Base-by-base conservation (phyloP, 2,113 vertebrate genomes). In the Chaenogobius annularis region DNA sequence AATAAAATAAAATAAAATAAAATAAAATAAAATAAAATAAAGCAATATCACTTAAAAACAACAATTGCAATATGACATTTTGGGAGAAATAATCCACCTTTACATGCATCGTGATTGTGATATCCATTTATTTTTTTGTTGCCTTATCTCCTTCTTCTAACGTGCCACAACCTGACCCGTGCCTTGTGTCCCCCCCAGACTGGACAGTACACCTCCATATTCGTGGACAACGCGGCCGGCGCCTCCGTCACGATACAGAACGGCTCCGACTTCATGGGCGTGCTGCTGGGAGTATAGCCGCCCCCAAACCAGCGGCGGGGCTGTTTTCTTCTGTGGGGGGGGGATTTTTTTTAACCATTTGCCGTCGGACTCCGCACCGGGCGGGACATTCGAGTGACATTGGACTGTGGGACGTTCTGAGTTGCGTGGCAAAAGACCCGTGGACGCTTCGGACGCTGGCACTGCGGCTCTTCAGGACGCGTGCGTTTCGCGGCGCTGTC, bases 161-260 rank as follows among this genome's bases (percentile, higher is more conserved):
- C 14, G 4, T 52, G 3, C 5, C 10, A 46, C 44, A 11, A 23
- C 13, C 35, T n/a, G 31, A 59, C 67, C 20, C 58, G 0, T 43
- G 5, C 19, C 11, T 13, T 66, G 0, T 52, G 0, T 68, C 14
- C 68, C 44, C n/a, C 50, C 66, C 86, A 98, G 97, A 94, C 90
- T 3, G 96, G 96, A 0, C 96, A 99, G 68, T 98, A 98, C 71
- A 93, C 95, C 5, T 99, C 96, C 3, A 94, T 99, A 87, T 98
- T 98, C 19, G 95, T 98, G 90, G 97, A 98, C 87, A 98, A 98
- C 2, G 91, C 96, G 0, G 95, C 96, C 0, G 93, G 95, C 0
- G 95, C 94, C 0, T 88, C 95, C 1, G 70, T 98, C 70, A 95
- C 95, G 46, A 89, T 99, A 76, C 96, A 98, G 90, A 95, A 92